Base-by-base conservation (phyloP, 2,797 vertebrate species). In the Gobionotothen gibberifrons region DNA sequence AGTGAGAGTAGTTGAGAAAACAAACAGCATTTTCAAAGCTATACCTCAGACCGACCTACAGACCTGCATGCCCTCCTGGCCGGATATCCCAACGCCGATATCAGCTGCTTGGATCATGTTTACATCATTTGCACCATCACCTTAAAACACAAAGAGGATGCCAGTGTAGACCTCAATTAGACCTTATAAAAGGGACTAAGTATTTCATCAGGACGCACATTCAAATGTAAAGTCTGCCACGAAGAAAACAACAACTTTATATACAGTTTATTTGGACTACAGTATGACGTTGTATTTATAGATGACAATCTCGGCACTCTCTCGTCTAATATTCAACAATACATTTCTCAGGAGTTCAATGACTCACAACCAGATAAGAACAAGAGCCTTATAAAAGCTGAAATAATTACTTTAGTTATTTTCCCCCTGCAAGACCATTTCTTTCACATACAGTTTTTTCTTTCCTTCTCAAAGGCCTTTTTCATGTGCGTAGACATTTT, bases 31-130 rank as follows among this genome's bases (percentile, higher is more conserved):
- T 22, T 63, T 48, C 3, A 1, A 54, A 60, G 9, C 1, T 36
- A 19, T 53, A 54, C 48, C 15, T 55, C 8, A 43, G 3, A 36
- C 32, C 6, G 32, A 36, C 32, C 32, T 42, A 82, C 86, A 69
- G 86, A 99, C 97, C 97, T 99, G 98, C 97, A 98, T 98, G 83
- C 97, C 97, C 90, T 99, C 97, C 84, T 99, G 97, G 43, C 98
- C 97, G 36, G 96, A 96, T 89, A 99, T 96, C 46, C 97, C 97
- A 74, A 98, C 89, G 70, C 98, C 97, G 36, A 98, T 81, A 78
- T 99, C 96, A 66, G 97, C 97, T 70, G 96, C 97, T 82, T 97
- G 97, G 91, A 99, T 98, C 98, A 99, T 98, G 85, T 96, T 98
- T 17, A 99, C 97, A 3, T 99, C 97, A 78, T 99, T 99, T 56